Base-by-base conservation (phyloP, 2,888 invertebrate genomes). In the Drosophila anomalipes region DNA sequence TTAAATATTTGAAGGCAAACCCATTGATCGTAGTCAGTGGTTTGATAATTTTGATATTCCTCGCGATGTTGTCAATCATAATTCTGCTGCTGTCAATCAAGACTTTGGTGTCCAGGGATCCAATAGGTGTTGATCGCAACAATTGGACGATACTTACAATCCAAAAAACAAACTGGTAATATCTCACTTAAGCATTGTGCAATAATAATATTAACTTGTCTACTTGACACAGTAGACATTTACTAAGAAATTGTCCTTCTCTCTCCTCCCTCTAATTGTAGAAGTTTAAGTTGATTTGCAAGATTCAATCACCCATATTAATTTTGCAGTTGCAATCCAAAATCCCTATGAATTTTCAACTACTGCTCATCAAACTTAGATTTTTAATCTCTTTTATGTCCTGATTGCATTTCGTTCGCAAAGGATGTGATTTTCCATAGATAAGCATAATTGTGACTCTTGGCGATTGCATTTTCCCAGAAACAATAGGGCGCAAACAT, bases 401-500 rank as follows among this genome's bases (percentile, higher is more conserved):
- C 33, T 32, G 22, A 35, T 61, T 68, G 44, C 49, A n/a, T 26
- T 56, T 47, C 35, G n/a, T 10, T 58, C 52, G 44, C 44, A 56
- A 54, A 67, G 71, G 77, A 80, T 71, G 44, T 61, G 30, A 60
- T 74, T 56, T 58, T 56, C 22, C 0, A 58, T 47, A 57, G 70
- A 67, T 74, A 77, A 70, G 72, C n/a, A 41, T 22, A 16, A 44
- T 73, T 56, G 30, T 41, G 66, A 61, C 47, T 41, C 41, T 72
- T 62, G 53, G 51, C 59, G 53, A 68, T 75, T 59, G 44, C 33
- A 75, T 75, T 72, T 89, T 86, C 90, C 81, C 90, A 82, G 86
- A 86, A 89, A 90, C 81, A 90, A 90, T 90, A 75, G 68, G 70
- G 57, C 16, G 83, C 66, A 81, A 90, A 90, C 88, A 86, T 81